Conservation (phyloP, 2,888 invertebrate species). For the Bhutanitis thaidina region DNA sequence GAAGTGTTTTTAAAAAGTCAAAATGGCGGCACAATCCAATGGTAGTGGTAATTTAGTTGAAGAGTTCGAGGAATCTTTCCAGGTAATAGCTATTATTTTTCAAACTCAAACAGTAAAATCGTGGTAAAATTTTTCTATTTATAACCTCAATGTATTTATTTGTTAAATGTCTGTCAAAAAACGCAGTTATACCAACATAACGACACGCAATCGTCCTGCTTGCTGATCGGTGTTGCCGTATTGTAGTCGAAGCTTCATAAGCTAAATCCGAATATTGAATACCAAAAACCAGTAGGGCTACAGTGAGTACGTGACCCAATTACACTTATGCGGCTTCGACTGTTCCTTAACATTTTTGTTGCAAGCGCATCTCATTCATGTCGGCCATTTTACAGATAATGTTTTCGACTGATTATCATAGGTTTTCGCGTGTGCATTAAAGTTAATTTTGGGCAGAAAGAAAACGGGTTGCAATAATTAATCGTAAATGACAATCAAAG, state of each 20-base stretch:
- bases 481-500: conserved; percentile 25
- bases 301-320: conserved; percentile 72
- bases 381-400: conserved; percentile 77
- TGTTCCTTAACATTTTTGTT: conserved; percentile 56
- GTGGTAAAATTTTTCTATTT: conserved; percentile 40
- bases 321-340: conserved; percentile 62
- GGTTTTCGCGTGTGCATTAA: conserved; percentile 39
- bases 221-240: conserved; percentile 46
- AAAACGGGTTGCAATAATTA: conserved; percentile 4
- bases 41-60: conserved; percentile 92
- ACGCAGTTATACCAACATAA: conserved; percentile 52
- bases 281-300: conserved; percentile 34
- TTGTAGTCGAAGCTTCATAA: conserved; percentile 62
- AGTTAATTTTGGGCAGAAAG: conserved; percentile 4
- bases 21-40: conserved; percentile 89
- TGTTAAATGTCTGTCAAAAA: conserved; percentile 50
- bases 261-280: conserved; percentile 40
- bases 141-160: conserved; percentile 36
- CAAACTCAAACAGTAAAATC: too few relatives aligned
- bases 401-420: conserved; percentile 63
- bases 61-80: conserved; percentile 94
- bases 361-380: conserved; percentile 64
- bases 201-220: conserved; percentile 34
- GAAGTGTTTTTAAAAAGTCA: conserved; percentile 21
- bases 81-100: conserved; percentile 73